These are phyloP conservation scores for Cariama cristata DNA, from an alignment of 2,113 vertebrate genomes.

Conservation along the genomic window DNA sequence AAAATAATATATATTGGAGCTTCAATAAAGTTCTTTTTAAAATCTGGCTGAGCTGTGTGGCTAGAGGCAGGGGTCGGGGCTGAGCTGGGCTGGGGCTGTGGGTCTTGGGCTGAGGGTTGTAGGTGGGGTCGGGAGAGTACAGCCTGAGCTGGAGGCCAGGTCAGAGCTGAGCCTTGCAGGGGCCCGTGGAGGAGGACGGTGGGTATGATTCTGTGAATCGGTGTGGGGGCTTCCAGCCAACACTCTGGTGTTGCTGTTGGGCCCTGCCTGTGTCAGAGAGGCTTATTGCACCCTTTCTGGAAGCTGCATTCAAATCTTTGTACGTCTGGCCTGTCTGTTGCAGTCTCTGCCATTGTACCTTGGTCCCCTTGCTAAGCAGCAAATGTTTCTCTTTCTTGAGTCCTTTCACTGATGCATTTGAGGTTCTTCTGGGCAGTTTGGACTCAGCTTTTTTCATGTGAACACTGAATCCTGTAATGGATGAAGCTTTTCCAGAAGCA, in stretches of 20 bases:
- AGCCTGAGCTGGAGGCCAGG: background rate
- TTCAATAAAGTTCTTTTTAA: conserved; percentile 69
- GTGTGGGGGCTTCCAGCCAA: background rate
- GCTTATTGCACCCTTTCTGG: background rate
- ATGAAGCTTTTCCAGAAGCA: background rate
- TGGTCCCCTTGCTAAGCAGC: background rate
- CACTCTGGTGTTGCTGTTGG: background rate
- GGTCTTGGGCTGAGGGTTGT: background rate
- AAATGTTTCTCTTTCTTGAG: background rate
- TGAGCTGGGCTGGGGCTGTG: background rate
- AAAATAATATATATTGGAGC: conserved; percentile 68
- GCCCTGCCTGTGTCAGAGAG: background rate
- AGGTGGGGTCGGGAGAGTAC: background rate
- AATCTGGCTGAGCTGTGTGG: conserved; percentile 61
- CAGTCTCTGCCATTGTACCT: background rate
- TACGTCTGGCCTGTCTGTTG: background rate
- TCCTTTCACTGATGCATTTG: background rate
- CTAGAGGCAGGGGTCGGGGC: conserved; percentile 20
- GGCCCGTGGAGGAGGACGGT: fast-evolving
- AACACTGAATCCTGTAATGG: background rate
- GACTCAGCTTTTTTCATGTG: background rate
- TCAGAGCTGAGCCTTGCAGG: background rate
- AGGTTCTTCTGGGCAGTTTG: background rate
- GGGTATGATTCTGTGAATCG: conserved; percentile 14
- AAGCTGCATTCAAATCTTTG: background rate